Conservation (phyloP, 2,797 vertebrate species). For the Fistularia commersonii region DNA sequence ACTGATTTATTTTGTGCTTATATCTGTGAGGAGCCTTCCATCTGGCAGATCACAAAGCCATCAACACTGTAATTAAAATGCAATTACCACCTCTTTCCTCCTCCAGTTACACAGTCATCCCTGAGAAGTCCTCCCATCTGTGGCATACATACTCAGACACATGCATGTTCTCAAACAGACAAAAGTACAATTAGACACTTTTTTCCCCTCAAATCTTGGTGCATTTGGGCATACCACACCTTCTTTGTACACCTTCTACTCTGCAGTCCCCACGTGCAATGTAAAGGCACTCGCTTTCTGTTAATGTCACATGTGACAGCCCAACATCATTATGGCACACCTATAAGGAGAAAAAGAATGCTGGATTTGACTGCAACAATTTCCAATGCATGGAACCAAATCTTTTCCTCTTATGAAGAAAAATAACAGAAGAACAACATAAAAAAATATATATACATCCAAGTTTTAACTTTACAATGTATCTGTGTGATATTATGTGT, state of each 20-base stretch:
- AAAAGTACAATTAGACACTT: conserved; percentile 1
- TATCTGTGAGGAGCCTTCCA: conserved; percentile 94
- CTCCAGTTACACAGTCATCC: conserved; percentile 86
- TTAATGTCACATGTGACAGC: no score
- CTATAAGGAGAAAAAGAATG: no score
- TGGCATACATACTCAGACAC: conserved; percentile 72
- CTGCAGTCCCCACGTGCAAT: conserved; percentile 1
- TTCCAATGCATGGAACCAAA: no score
- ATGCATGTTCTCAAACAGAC: neutral
- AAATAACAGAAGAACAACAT: no score
- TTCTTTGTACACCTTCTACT: conserved; percentile 30
- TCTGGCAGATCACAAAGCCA: conserved; percentile 92
- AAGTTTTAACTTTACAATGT: neutral
- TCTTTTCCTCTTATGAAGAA: no score
- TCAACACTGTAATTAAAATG: conserved; percentile 99
- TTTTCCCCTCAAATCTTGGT: conserved; percentile 16
- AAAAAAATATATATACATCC: no score
- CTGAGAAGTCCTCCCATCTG: conserved; percentile 95
- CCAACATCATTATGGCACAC: no score
- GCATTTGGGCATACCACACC: conserved; percentile 2
- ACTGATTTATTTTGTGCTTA: conserved; percentile 79
- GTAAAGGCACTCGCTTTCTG: no score
- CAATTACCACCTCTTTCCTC: conserved; percentile 94
- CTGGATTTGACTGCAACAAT: no score
- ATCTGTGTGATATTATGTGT: neutral